Base-by-base conservation (phyloP, 23 tunicate species). In the Diplosoma virens region DNA sequence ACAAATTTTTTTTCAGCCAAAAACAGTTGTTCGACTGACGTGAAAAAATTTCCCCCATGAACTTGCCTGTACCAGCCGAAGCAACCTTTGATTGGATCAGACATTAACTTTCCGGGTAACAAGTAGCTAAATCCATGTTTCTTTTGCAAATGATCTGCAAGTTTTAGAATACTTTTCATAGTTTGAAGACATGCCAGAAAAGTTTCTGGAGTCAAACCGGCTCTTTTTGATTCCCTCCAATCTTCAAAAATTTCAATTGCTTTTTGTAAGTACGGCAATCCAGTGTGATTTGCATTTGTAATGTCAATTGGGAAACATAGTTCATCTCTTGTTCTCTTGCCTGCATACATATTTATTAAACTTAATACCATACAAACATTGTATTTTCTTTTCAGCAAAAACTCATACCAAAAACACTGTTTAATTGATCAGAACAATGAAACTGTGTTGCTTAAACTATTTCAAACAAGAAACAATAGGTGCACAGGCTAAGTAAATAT, bases 1-100 rank as follows among this genome's bases (percentile, higher is more conserved):
- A 3, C 79, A 67, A 28, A 73, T 50, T 73, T 72, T 33, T 48
- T 47, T 29, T 72, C 61, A 9, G 78, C 61, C 48, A 7, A 28
- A 3, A 72, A 16, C 23, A 50, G 35, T 27, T 72, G 34, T 36
- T 72, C 29, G 36, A 72, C 35, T 37, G 78, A 72, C 25, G 48
- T 50, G 48, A 47, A 72, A 48, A 47, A 72, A 33, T 72, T 72
- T 23, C 61, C 78, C 7, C 78, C 78, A 33, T n/a, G 27, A 3
- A 48, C 78, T 72, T 72, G 78, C 4, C 61, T 16, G 37, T 48
- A 72, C 78, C 78, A 72, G 14, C 78, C 78, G 48, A 72, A 72
- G 11, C 78, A 34, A 1, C 30, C 78, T 48, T 72, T 36, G 11
- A 11, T 18, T 6, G 55, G 75, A 28, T 68, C 75, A 3, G 78